Base-by-base conservation (phyloP, 2,797 vertebrate species). In the Cossypha dichroa region DNA sequence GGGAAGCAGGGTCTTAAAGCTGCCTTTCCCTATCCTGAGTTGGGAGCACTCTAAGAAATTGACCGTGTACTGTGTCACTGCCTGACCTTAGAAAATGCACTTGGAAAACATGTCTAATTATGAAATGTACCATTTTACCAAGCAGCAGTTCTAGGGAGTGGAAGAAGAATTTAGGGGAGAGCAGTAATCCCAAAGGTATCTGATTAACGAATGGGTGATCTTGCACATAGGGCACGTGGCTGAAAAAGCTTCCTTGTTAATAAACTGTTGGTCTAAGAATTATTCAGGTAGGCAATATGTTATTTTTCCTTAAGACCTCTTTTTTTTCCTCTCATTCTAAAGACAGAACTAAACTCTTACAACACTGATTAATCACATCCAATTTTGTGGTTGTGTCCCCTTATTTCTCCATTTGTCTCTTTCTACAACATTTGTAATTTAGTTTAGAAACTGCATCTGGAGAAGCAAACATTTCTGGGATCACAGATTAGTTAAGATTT, bases 401-500 rank as follows among this genome's bases (percentile, higher is more conserved):
- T 90, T 81, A 38, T 59, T 94, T 88, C 63, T 93, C 43, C 51
- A n/a, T 92, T 88, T 11, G 9, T 83, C 43, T 88, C 9, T 82
- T 91, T 88, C 84, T 84, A 59, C 51, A 80, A 8, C 41, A 49
- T 82, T 95, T 73, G 56, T 76, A 73, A 52, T 90, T 94, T 66
- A 78, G 67, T 76, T 95, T 85, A 92, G 80, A 88, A 92, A 79
- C 70, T 69, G 77, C 55, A 86, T 69, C 88, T 94, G 93, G 88
- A 92, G 94, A 94, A 92, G 73, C 46, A 88, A 93, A 88, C 29
- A 49, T 93, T 73, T 76, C 45, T 77, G 51, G 70, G 69, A 85
- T 91, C 76, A 84, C 76, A 88, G 82, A 90, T 96, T 79, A 95
- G 63, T 91, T 94, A 86, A 94, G 76, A 56, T 80, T 93, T 95